These are phyloP conservation scores for Paradoxurus hermaphroditus DNA, from an alignment of 2,113 vertebrate genomes.

Conservation along the genomic window DNA sequence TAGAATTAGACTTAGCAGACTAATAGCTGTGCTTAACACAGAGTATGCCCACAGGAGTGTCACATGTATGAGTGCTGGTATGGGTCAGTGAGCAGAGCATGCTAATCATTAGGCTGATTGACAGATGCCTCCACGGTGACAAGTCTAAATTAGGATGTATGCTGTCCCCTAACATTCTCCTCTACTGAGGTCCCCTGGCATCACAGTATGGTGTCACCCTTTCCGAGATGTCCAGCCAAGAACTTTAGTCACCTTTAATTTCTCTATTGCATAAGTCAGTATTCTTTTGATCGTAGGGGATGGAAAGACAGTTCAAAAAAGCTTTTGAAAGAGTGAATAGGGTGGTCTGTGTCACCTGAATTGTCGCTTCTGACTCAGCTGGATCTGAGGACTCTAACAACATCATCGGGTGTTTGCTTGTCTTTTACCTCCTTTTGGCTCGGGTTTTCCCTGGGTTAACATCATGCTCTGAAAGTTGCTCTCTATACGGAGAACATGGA, in stretches of 20 bases:
- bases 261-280: neutral
- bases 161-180: neutral
- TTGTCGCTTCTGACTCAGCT: neutral
- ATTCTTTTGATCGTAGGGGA: neutral
- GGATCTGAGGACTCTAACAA: neutral
- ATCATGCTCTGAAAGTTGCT: neutral
- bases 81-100: neutral
- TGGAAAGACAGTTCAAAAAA: neutral
- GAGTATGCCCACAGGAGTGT: rapidly evolving
- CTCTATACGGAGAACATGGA: neutral
- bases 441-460: neutral
- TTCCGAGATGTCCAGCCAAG: neutral
- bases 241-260: neutral
- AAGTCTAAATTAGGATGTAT: neutral
- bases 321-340: neutral
- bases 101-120: neutral
- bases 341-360: neutral
- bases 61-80: no score
- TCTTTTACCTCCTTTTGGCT: neutral
- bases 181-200: neutral
- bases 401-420: neutral
- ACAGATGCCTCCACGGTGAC: neutral
- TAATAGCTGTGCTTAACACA: neutral
- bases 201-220: rapidly evolving
- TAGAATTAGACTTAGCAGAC: neutral